Percentiles rank a stretch among this genome's conserved stretches.
Conservation (phyloP, 2,113 vertebrate species). For the Dinomys branickii region DNA sequence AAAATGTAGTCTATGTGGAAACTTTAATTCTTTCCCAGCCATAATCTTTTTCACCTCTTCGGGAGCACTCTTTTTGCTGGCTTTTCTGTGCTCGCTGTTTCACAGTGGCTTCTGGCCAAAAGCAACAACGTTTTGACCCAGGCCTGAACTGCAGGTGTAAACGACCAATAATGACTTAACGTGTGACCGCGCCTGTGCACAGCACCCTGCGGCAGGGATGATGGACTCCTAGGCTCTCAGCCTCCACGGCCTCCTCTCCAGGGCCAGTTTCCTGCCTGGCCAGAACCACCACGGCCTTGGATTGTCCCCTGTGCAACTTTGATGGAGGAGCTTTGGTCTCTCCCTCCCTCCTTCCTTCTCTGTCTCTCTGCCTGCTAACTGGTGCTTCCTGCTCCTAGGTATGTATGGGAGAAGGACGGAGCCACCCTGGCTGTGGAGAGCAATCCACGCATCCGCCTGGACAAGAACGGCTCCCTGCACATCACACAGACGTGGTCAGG, state of each 20-base stretch:
- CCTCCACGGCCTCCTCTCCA: not conserved
- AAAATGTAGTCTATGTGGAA: not conserved
- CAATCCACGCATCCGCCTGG: slow-evolving; percentile 90
- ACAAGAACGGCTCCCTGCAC: slow-evolving; percentile 92
- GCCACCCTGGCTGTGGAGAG: slow-evolving; percentile 86
- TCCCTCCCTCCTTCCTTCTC: accelerated
- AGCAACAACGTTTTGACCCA: not conserved
- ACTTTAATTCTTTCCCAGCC: not conserved
- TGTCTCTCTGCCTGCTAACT: accelerated
- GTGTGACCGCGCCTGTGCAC: accelerated
- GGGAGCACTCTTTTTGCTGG: not conserved
- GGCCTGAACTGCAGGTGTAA: not conserved
- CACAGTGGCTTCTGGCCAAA: not conserved
- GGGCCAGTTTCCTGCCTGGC: not conserved
- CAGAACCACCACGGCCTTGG: accelerated
- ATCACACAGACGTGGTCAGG: slow-evolving; percentile 99
- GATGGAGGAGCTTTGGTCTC: no score
- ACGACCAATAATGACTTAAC: accelerated
- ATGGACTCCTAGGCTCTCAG: not conserved
- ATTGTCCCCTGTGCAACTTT: accelerated
- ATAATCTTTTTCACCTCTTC: not conserved
- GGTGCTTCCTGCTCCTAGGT: slow-evolving; percentile 82
- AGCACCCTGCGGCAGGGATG: accelerated
- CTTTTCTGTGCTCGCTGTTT: not conserved
- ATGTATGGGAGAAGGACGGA: slow-evolving; percentile 97